A percentile compares a stretch with the other conserved stretches of the same genome.
phyloP scores from a whole-genome alignment of 2,888 invertebrate genomes.

The Petrolisthes manimaculis region DNA sequence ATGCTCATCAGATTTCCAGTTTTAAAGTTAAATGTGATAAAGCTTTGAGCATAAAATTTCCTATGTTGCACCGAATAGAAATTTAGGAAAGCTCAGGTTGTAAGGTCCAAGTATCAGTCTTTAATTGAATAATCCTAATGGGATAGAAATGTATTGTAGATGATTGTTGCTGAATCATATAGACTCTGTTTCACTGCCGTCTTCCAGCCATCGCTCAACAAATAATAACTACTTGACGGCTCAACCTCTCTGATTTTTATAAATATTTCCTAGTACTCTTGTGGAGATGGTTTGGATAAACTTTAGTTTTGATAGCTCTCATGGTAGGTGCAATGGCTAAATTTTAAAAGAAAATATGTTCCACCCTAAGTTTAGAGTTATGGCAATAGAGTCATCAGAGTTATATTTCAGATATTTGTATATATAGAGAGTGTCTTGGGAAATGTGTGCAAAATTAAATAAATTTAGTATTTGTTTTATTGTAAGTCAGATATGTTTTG shows the following conservation, averaged over 20 bases:
- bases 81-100: neutral
- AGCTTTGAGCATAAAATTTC: neutral
- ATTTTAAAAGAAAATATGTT: too few species aligned
- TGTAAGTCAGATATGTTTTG: too few species aligned
- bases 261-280: neutral
- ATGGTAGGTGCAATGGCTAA: too few species aligned
- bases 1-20: neutral
- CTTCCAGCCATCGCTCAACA: slow-evolving; percentile 15
- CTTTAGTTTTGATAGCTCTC: too few species aligned
- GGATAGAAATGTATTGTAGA: neutral
- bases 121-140: neutral
- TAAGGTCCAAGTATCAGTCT: neutral
- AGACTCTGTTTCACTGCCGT: neutral
- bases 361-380: too few species aligned
- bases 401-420: too few species aligned
- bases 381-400: too few species aligned
- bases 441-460: too few species aligned
- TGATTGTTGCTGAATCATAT: neutral
- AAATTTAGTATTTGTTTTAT: too few species aligned
- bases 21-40: neutral
- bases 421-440: too few species aligned
- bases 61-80: neutral
- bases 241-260: neutral
- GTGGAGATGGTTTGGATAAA: neutral
- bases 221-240: neutral